Evolutionary conservation across 1,140 invertebrate species (phyloP), one percentile per base, ranked within the genome.

Genomic region (Papilio machaon): DNA sequence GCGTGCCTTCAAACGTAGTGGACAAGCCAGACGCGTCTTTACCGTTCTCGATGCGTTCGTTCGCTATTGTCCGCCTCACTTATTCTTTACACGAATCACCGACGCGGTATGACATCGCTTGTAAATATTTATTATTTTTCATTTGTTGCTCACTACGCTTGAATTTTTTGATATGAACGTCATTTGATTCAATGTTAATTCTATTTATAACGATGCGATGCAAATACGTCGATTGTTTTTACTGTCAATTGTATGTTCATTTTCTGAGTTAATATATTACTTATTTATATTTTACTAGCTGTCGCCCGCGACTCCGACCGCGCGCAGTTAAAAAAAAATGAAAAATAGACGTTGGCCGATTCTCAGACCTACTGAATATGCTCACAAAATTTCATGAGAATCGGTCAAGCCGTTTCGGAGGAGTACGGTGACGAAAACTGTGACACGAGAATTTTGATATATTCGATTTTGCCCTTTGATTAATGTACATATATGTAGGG

Each of bases 31-130:
- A 82, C 85, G 73, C 82, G 79, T 83, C 73, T 75, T 64, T 46
- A 82, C 85, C 73, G 70, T 80, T 80, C 82, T 85, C 87, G 85
- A 86, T 88, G 87, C 83, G 81, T 85, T 84, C 47, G 80, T 82
- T 81, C 49, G 82, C 83, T 85, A 84, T 86, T 85, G 85, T 85
- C 84, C 79, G 76, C 86, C 82, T 85, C 81, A 79, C 84, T 84
- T 85, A 75, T 85, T 82, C 80, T 83, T 86, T 85, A 83, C 84
- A 73, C 73, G 60, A 82, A 46, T 74, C 2, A 15, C 2, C 35
- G 46, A 73, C 74, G 49, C 49, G 46, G 54, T 79, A 70, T 64
- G 30, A 64, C 77, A 46, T 64, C 35, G 38, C 9, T 79, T 64
- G n/a, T 80, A 77, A 82, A 78, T 81, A 79, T 78, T 80, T 83